Base-by-base conservation (phyloP, 2,797 vertebrate species). In the Chiroxiphia lanceolata region DNA sequence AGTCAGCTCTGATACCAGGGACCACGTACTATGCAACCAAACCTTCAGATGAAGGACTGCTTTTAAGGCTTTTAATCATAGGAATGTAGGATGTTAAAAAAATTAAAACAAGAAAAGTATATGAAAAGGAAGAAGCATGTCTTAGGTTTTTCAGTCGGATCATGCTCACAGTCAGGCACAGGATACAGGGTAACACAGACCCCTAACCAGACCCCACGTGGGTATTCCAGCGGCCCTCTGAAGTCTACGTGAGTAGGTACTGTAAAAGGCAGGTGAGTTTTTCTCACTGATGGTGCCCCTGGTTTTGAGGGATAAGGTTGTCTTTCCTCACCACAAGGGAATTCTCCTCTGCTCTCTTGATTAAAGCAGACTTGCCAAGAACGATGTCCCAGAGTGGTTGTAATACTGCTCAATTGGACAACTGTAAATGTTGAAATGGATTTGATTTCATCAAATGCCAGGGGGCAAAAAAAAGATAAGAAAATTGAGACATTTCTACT, bases 71-170 rank as follows among this genome's bases (percentile, higher is more conserved):
- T 67, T 54, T 53, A 71, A 87, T 78, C 68, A 59, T 51, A 40
- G 18, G 51, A 29, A 60, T 5, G 22, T 15, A 63, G 21, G 9
- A 15, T 64, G 9, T 65, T 59, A 44, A 18, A 71, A 40, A 72
- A 40, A 36, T 42, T 38, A 54, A 59, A 53, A 29, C 6, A 61
- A 38, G 22, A 8, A 27, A 68, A 59, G 16, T 34, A 11, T 10
- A 20, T 63, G 51, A 33, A 74, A 81, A 91, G 56, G 44, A 78
- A 64, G 68, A 92, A 68, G 15, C 12, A 15, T 65, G 22, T 65
- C n/a, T 63, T 36, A 13, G 23, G 6, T 25, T 47, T 89, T 68
- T 72, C 27, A 12, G 0, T 31, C 0, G 0, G 47, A 45, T 74
- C 6, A 1, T 36, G 48, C 36, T 40, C 15, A 3, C 15, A 26